Evolutionary conservation across 2,113 vertebrate species (phyloP), one percentile per base, ranked within the genome.

Genomic region (Calypte anna): DNA sequence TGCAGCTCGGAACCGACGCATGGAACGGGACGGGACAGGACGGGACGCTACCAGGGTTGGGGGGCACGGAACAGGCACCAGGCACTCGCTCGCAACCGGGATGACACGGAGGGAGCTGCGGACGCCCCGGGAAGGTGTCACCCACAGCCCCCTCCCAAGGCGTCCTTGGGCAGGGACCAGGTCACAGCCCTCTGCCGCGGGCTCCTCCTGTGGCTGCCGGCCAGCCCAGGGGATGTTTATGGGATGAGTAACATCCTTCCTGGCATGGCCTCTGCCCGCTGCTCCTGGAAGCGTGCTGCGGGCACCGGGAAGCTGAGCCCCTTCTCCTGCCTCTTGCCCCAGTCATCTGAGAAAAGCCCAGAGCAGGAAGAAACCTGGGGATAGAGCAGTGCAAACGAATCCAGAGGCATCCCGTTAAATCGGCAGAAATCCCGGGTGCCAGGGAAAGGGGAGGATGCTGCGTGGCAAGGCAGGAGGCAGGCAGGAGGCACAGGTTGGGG

Each of bases 211-310:
- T 69, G 95, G 97, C 96, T 43, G 67, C 82, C 2, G 21, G 81
- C 96, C 96, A 97, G 95, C 67, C 77, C 50, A 91, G 44, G 79
- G 85, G 91, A 96, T 96, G 92, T 81, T 96, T 96, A 3, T n/a
- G 91, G 81, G 82, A 93, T 97, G 96, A 97, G 94, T 96, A 97
- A 97, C 95, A 97, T 97, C 97, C 97, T 97, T 91, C 91, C 93
- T 89, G 94, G 96, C 96, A 91, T 48, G 16, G 88, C 74, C 51
- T 51, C 95, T 94, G 95, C 95, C 97, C 48, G 48, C 21, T 30
- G 76, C 79, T 91, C 68, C 88, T 96, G 90, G 91, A 90, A 80
- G 72, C 43, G 12, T 4, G 88, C 72, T 66, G 89, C 64, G 89
- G 93, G 92, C 90, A 59, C 77, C 2, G 43, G 69, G 87, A n/a